phyloP scores from a whole-genome alignment of 1,140 invertebrate genomes.

The Phocides pigmalion region DNA sequence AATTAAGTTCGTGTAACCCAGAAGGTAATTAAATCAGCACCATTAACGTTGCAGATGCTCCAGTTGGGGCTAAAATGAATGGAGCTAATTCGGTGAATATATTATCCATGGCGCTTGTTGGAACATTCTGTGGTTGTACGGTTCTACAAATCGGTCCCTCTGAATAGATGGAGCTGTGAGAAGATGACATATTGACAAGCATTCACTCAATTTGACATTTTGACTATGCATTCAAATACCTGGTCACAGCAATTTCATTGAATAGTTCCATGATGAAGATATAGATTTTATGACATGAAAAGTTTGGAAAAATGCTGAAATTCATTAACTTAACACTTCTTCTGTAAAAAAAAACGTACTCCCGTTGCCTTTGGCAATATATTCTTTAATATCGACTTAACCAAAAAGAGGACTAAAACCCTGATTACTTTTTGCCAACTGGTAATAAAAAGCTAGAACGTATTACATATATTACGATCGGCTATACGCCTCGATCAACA shows the following conservation, averaged over 20 bases:
- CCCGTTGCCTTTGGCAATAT: too few species aligned
- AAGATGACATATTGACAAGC: constrained; percentile 13
- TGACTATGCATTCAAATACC: not conserved
- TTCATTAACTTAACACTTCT: too few species aligned
- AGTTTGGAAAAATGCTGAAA: too few species aligned
- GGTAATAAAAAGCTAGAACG: too few species aligned
- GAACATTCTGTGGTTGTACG: constrained; percentile 35
- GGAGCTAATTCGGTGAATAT: constrained; percentile 52
- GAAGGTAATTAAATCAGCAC: constrained; percentile 55
- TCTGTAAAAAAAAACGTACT: too few species aligned
- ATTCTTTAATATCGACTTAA: too few species aligned
- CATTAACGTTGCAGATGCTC: constrained; percentile 50
- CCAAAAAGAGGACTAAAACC: too few species aligned
- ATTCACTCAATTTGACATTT: constrained; percentile 1
- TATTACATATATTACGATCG: too few species aligned
- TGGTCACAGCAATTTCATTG: too few species aligned
- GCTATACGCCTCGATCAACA: too few species aligned
- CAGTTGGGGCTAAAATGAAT: constrained; percentile 46
- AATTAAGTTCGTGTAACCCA: constrained; percentile 57
- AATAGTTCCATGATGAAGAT: not conserved
- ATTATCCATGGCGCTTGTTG: constrained; percentile 47
- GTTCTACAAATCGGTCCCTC: constrained; percentile 44
- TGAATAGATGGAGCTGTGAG: constrained; percentile 31
- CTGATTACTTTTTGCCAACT: too few species aligned
- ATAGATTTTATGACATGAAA: too few species aligned